Conservation (phyloP, 2,113 vertebrate genomes). For the Arizona elegans region DNA sequence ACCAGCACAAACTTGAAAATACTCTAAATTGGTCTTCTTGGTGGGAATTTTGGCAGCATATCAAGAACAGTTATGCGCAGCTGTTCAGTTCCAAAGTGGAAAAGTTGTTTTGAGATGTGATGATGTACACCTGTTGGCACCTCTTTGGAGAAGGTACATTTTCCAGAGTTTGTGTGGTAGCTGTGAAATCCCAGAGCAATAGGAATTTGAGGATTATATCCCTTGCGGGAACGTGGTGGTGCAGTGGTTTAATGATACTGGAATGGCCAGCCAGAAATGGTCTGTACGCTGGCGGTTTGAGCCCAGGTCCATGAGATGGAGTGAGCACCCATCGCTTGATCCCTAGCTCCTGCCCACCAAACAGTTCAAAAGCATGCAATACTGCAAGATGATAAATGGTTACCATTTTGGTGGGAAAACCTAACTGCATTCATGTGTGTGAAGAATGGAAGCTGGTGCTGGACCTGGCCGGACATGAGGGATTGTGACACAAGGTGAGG, state of each 20-base stretch:
- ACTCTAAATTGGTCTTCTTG: conserved; percentile 49
- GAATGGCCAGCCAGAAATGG: background rate
- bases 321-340: background rate
- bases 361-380: background rate
- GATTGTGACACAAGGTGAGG: too few relatives aligned
- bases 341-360: background rate
- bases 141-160: background rate
- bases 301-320: background rate
- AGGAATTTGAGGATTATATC: background rate
- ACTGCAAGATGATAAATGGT: background rate
- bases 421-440: background rate
- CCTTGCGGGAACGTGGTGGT: background rate
- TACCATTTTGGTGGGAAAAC: background rate
- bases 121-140: background rate
- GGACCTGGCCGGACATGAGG: too few relatives aligned
- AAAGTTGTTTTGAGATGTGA: background rate
- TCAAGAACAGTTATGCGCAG: background rate
- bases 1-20: conserved; percentile 49
- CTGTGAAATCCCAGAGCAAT: background rate
- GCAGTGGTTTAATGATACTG: background rate
- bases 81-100: background rate
- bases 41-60: conserved; percentile 33
- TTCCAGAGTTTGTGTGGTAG: background rate
- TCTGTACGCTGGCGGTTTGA: background rate
- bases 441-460: too few relatives aligned